Evolutionary conservation across 1,140 invertebrate species (phyloP).

Genomic region (Zaprionus nigranus): DNA sequence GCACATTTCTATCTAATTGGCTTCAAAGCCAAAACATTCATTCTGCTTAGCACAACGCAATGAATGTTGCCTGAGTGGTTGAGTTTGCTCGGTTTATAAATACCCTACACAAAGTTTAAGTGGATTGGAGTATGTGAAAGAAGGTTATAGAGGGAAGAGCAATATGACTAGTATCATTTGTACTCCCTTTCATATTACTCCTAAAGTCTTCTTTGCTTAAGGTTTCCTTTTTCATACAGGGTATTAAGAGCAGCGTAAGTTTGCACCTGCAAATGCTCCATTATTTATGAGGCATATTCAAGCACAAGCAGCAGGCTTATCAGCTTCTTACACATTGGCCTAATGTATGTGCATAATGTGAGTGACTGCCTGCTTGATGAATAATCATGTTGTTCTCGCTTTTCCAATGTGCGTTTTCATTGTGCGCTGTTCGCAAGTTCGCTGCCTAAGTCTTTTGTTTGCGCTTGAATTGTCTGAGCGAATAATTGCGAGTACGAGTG

Average conservation of each 20-base stretch:
- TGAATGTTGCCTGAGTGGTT: neutral
- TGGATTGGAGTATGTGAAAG: neutral
- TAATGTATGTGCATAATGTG: conserved; percentile 69
- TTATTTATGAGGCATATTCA: conserved; percentile 20
- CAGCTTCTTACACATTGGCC: conserved; percentile 47
- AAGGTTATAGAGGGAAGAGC: neutral
- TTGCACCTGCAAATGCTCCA: conserved; percentile 9
- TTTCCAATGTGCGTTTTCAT: conserved; percentile 31
- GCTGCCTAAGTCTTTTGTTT: conserved; percentile 72
- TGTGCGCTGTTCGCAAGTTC: conserved; percentile 36
- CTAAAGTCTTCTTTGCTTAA: too few species aligned
- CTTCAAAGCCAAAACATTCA: conserved; percentile 12
- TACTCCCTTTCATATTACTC: too few species aligned
- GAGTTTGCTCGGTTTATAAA: neutral
- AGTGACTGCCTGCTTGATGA: conserved; percentile 45
- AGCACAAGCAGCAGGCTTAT: conserved; percentile 23
- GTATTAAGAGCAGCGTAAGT: neutral
- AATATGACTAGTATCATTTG: neutral
- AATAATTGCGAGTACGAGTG: conserved; percentile 44
- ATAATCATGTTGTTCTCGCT: conserved; percentile 52
- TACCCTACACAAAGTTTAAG: neutral
- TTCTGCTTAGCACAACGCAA: neutral
- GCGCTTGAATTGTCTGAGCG: conserved; percentile 40
- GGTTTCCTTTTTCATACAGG: neutral
- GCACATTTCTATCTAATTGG: conserved; percentile 20